A percentile compares a stretch with the other conserved stretches of the same genome.
These are phyloP conservation scores for Lysiphlebus fabarum DNA, from an alignment of 1,140 invertebrate species.

Conservation along the genomic window DNA sequence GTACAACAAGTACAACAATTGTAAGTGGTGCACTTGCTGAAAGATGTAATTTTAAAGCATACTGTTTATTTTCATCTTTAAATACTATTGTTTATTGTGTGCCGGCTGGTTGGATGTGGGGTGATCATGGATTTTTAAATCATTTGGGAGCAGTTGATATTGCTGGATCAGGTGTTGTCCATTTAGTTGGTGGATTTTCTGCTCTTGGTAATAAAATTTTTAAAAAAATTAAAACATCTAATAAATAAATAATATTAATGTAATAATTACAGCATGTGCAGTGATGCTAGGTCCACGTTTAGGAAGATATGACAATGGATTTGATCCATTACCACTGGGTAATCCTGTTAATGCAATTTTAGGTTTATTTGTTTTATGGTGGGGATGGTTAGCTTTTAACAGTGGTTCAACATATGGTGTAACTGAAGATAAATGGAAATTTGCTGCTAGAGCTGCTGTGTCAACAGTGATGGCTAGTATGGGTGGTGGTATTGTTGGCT, in stretches of 20 bases:
- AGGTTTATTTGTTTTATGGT: constrained; percentile 90
- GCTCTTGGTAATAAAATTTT: constrained; percentile 33
- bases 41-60: constrained; percentile 85
- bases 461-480: constrained; percentile 87
- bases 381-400: constrained; percentile 93
- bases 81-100: constrained; percentile 91
- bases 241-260: constrained; percentile 14
- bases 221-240: constrained; percentile 1
- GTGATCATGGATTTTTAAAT: constrained; percentile 79
- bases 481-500: constrained; percentile 77
- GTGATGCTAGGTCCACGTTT: constrained; percentile 84
- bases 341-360: constrained; percentile 88
- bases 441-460: constrained; percentile 83
- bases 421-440: constrained; percentile 75
- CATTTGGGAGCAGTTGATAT: constrained; percentile 82
- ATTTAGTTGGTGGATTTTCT: constrained; percentile 72
- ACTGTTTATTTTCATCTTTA: constrained; percentile 84
- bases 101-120: constrained; percentile 92
- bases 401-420: constrained; percentile 84
- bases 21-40: constrained; percentile 89
- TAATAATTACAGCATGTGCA: constrained; percentile 65
- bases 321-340: constrained; percentile 73
- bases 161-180: constrained; percentile 75
- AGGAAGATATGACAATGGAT: constrained; percentile 79
- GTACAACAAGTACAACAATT: constrained; percentile 88